phyloP scores from a whole-genome alignment of 2,113 vertebrate species.

The Odontesthes bonariensis region DNA sequence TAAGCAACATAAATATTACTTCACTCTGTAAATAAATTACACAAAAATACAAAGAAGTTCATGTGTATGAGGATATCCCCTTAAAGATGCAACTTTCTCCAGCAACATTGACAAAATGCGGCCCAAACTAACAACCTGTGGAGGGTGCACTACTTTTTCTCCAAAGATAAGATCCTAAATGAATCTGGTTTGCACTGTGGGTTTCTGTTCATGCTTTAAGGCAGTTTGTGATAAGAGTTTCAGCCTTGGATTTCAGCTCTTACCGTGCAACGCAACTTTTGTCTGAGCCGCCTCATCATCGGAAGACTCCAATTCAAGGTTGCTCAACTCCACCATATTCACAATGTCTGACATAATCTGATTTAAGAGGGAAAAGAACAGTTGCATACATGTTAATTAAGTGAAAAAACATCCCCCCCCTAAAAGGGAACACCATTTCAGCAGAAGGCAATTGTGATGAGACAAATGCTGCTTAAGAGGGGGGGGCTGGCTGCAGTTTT shows the following conservation, averaged over 20 bases:
- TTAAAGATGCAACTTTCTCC: no score
- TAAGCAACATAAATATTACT: no score
- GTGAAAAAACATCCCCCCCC: no score
- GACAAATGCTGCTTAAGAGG: background rate
- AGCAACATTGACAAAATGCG: no score
- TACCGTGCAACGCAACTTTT: conserved; percentile 41
- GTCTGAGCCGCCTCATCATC: background rate
- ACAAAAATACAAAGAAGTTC: no score
- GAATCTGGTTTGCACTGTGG: background rate
- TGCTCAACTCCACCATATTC: conserved; percentile 13
- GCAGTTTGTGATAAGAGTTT: no score
- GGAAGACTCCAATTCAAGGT: conserved; percentile 1
- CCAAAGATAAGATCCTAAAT: background rate
- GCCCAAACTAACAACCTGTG: no score
- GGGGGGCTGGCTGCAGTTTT: background rate
- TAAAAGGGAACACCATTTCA: background rate
- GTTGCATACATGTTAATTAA: background rate
- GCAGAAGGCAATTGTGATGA: background rate
- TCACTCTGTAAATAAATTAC: no score
- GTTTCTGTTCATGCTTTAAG: background rate
- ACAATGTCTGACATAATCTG: conserved; percentile 36
- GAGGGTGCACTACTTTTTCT: no score
- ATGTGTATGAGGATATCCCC: no score
- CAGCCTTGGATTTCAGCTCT: background rate
- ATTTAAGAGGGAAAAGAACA: conserved; percentile 10